A percentile compares a stretch with the other conserved stretches of the same genome.
These are phyloP conservation scores for Drosophila quadrilineata DNA, from an alignment of 1,140 invertebrate genomes.

Conservation along the genomic window DNA sequence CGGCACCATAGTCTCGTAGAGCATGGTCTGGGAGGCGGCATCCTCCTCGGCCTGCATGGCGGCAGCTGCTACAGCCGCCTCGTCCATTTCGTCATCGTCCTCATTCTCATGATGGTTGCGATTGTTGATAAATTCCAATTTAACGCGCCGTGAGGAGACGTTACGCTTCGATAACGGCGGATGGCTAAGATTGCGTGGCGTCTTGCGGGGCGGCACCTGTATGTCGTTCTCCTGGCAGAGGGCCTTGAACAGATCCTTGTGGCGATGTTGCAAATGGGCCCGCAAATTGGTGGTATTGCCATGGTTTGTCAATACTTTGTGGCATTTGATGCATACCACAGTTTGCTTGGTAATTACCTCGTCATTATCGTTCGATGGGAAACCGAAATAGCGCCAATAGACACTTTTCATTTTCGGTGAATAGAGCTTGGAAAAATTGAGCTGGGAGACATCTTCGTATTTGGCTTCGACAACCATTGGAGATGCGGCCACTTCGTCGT, in stretches of 20 bases:
- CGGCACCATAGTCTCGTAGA: constrained; percentile 73
- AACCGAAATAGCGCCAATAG: constrained; percentile 86
- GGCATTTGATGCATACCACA: constrained; percentile 85
- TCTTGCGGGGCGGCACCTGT: constrained; percentile 69
- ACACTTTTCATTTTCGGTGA: constrained; percentile 84
- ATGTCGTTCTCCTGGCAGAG: constrained; percentile 73
- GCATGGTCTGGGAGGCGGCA: constrained; percentile 60
- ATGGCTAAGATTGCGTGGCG: constrained; percentile 59
- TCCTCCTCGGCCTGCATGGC: constrained; percentile 71
- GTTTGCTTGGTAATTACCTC: constrained; percentile 85
- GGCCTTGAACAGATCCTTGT: constrained; percentile 79
- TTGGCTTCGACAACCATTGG: constrained; percentile 59
- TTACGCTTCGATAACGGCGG: constrained; percentile 64
- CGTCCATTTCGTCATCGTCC: constrained; percentile 59
- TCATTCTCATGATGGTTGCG: constrained; percentile 57
- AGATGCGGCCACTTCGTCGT: constrained; percentile 52
- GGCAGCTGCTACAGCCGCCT: constrained; percentile 58
- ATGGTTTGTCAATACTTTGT: constrained; percentile 85
- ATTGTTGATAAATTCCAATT: constrained; percentile 59
- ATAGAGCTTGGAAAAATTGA: constrained; percentile 74
- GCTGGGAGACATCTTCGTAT: constrained; percentile 65
- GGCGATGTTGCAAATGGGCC: constrained; percentile 85
- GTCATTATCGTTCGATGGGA: constrained; percentile 84
- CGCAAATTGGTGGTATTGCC: constrained; percentile 85
- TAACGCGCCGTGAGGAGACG: constrained; percentile 58